Base-by-base conservation (phyloP, 2,888 invertebrate genomes). In the Seladonia tumulorum region DNA sequence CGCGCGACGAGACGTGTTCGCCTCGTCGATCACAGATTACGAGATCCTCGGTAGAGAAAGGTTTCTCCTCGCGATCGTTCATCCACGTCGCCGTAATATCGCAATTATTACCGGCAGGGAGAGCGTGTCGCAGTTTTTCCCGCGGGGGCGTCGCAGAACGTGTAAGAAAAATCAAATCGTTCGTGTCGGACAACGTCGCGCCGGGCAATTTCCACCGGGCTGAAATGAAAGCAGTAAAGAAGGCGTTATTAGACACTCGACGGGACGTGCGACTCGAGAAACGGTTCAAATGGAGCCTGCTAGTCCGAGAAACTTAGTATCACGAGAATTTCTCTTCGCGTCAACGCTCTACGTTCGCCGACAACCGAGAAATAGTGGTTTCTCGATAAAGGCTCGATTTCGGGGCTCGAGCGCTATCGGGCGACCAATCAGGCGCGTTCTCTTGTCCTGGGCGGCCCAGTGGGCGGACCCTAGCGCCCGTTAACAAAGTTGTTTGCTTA, bases 161-260 rank as follows among this genome's bases (percentile, higher is more conserved):
- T 25, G 83, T 49, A 71, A 76, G 83, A 85, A 85, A 85, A 83
- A 78, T 83, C 70, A 85, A 42, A 85, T 85, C 79, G 74, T 57
- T 77, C 45, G 74, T 66, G 66, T 74, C 74, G 78, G 78, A 79
- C 71, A 76, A 70, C 75, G 83, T 79, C 71, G 60, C 71, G 53
- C 60, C 57, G 45, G n/a, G 73, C 85, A 84, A 83, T 85, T 85
- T 47, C 29, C 76, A 29, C 35, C 75, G 10, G 10, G 74, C 47
- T 25, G 71, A 78, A 84, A 86, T 75, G 80, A 85, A 78, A 85
- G 76, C 77, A 29, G 77, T 75, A 71, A 85, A 78, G 85, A 81
- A 86, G 70, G 63, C 70, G 68, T 86, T 85, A 86, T 85, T 86
- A 84, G 81, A 81, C 75, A 73, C 63, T 74, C 60, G 39, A 60